Conservation (phyloP, 2,888 invertebrate genomes). For the Troides helena region DNA sequence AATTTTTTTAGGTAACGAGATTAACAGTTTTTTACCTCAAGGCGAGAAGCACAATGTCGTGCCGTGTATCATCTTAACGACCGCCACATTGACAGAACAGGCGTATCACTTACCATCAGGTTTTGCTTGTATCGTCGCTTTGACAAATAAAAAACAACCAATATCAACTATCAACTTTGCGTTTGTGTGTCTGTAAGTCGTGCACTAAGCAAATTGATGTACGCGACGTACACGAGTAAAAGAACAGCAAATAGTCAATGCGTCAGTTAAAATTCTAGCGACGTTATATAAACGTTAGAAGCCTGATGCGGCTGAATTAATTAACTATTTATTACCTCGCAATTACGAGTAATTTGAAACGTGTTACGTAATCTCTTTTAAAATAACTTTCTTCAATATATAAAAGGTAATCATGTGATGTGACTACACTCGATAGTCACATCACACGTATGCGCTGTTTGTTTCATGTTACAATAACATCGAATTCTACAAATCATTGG, state of each 20-base stretch:
- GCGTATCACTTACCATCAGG: no score
- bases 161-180: no score
- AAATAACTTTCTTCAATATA: background rate
- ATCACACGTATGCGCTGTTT: no score
- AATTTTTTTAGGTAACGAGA: no score
- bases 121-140: no score
- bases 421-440: background rate
- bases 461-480: no score
- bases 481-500: no score
- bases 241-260: slow-evolving; percentile 9
- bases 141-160: no score
- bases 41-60: no score
- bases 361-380: background rate
- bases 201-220: background rate
- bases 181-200: background rate
- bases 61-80: no score
- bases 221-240: slow-evolving; percentile 2
- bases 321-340: slow-evolving; percentile 2
- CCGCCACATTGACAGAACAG: no score
- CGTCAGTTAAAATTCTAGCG: slow-evolving; percentile 16
- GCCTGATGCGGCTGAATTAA: slow-evolving; percentile 11
- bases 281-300: slow-evolving; percentile 13
- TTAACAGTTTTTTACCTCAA: no score
- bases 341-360: slow-evolving; percentile 4
- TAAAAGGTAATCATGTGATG: background rate